Evolutionary conservation across 35 echinoderm and acorn worm genomes (phyloP), one percentile per base, ranked within the genome.

Genomic region (Chiridota heheva): DNA sequence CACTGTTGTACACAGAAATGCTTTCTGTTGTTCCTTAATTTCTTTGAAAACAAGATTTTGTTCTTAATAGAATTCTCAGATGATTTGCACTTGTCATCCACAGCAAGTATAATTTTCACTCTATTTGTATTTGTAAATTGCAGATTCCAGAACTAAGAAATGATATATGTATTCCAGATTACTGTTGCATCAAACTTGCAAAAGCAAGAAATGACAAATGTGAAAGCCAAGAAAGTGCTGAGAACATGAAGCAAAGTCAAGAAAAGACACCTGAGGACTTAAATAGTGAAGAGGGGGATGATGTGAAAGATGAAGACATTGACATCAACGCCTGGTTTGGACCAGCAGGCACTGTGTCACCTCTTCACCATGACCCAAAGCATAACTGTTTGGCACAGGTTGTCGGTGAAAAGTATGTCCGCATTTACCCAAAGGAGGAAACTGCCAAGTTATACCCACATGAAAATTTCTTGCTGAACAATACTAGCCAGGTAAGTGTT

Each of bases 241-340:
- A 8, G 61, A 65, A 12, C 12, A 65, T 18, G 29, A 29, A 38
- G 13, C 44, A 60, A 17, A 29, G 13, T 41, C 4, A 32, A 1
- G 67, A 84, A 33, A 59, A 55, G 6, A 60, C 18, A 36, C 5
- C 7, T 20, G 58, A 42, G 16, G 76, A 70, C 16, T 2, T 6
- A 17, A 45, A 79, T 5, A 41, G 17, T n/a, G 82, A 60, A 2
- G 46, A 28, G 7, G 70, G 66, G 7, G 69, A 73, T 15, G 86
- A 70, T 25, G 51, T 26, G 4, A 67, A 86, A 45, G 92, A 82
- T 31, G 88, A 90, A 15, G 84, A 97, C 20, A 55, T 91, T n/a
- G 93, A 91, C 40, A 91, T 97, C 84, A 97, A 97, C 76, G 93
- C 93, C 33, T 97, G 93, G 93, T 97, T 97, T 84, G 93, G 93